Percentiles rank a stretch among this genome's conserved stretches.
phyloP scores from a whole-genome alignment of 64 coral and sea anemone genomes.

The Porites lutea region DNA sequence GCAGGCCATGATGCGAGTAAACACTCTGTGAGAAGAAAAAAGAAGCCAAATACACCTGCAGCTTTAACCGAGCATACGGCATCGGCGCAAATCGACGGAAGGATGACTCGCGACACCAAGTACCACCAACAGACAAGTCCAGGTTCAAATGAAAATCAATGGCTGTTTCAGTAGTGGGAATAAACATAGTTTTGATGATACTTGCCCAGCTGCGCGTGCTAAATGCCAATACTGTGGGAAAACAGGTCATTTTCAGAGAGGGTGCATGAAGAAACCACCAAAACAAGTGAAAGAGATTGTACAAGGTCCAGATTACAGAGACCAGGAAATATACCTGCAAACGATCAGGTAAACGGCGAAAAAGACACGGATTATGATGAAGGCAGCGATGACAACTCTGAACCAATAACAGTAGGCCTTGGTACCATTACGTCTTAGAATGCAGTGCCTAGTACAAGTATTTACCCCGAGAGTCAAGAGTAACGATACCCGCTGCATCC shows the following conservation, averaged over 20 bases:
- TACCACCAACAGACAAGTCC: neutral
- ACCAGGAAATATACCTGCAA: neutral
- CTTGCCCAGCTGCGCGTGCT: neutral
- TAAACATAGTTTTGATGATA: neutral
- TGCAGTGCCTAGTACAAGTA: constrained; percentile 12
- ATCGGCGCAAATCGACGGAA: no score
- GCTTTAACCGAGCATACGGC: no score
- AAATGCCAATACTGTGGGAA: neutral
- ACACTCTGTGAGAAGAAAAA: neutral
- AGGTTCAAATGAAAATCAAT: neutral
- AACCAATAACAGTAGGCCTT: neutral
- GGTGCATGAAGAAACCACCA: neutral
- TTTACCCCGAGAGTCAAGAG: constrained; percentile 42
- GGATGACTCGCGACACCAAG: neutral
- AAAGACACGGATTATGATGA: neutral
- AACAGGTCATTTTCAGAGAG: neutral
- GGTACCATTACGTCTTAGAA: neutral
- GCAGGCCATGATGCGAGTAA: neutral
- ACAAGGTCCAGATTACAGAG: neutral
- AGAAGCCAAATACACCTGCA: neutral
- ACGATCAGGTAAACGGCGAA: neutral
- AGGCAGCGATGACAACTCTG: neutral
- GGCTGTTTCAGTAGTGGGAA: neutral
- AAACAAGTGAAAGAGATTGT: neutral
- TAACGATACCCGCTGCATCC: neutral